phyloP scores from a whole-genome alignment of 2,113 vertebrate species.

The Amblyopsis rosae region DNA sequence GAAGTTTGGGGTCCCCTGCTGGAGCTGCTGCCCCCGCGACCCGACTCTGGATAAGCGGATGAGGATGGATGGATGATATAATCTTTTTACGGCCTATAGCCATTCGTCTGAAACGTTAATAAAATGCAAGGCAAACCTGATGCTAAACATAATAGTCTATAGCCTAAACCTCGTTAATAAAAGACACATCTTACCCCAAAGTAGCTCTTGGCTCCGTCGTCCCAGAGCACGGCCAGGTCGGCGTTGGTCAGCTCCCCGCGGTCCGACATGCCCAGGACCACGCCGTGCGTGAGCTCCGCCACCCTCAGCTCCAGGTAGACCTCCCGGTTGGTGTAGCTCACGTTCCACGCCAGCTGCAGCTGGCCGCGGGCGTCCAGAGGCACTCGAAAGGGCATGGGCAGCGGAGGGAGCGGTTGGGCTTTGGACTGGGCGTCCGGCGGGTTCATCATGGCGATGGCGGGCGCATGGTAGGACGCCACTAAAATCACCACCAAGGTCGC shows the following conservation, averaged over 20 bases:
- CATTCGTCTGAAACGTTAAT: no score
- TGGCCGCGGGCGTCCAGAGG: constrained; percentile 83
- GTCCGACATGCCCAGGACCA: constrained; percentile 93
- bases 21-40: no score
- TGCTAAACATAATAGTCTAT: no score
- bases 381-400: constrained; percentile 81
- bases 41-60: no score
- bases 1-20: no score
- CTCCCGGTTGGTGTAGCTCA: constrained; percentile 81
- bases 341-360: constrained; percentile 89
- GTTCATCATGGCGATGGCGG: neutral
- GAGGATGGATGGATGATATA: no score
- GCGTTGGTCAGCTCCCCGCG: constrained; percentile 84
- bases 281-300: constrained; percentile 71
- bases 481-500: constrained; percentile 85
- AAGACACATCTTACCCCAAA: constrained; percentile 80
- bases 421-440: constrained; percentile 15
- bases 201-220: constrained; percentile 77
- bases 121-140: no score
- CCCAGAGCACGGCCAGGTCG: constrained; percentile 89
- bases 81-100: no score
- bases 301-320: constrained; percentile 82
- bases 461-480: constrained; percentile 86
- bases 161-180: no score
- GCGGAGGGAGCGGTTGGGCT: constrained; percentile 28